Evolutionary conservation across 2,113 vertebrate genomes (phyloP).

Genomic region (Syngnathoides biaculeatus): DNA sequence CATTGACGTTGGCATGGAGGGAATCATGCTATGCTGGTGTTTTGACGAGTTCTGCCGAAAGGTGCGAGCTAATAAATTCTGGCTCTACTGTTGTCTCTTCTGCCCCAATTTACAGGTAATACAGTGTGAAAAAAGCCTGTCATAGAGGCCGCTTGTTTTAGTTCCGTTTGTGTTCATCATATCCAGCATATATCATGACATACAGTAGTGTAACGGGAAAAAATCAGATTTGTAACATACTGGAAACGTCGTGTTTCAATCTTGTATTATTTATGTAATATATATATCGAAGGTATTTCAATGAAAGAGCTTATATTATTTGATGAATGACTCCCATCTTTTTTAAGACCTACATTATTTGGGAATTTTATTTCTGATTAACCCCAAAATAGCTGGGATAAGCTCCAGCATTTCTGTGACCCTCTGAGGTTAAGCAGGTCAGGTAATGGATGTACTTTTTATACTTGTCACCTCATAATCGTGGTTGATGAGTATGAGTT

Average conservation of each 20-base stretch:
- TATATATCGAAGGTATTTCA: neutral
- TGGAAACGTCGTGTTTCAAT: neutral
- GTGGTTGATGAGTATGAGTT: too few species aligned
- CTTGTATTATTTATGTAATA: neutral
- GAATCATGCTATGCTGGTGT: too few species aligned
- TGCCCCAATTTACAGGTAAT: neutral
- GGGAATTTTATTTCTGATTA: neutral
- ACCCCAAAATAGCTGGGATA: too few species aligned
- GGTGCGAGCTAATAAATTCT: neutral
- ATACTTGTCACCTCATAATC: too few species aligned
- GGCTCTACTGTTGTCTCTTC: neutral
- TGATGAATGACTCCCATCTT: neutral
- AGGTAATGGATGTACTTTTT: too few species aligned
- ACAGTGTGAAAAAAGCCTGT: neutral
- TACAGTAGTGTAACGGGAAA: neutral
- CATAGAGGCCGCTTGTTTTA: neutral
- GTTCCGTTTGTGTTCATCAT: neutral
- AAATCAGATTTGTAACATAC: neutral
- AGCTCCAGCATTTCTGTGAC: too few species aligned
- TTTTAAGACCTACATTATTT: neutral
- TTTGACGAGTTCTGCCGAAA: neutral
- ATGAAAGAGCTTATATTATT: neutral
- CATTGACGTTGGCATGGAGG: neutral
- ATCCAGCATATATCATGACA: neutral
- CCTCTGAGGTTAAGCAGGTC: too few species aligned